Evolutionary conservation across 2,797 vertebrate genomes (phyloP), one percentile per base, ranked within the genome.

Genomic region (Falco cherrug): DNA sequence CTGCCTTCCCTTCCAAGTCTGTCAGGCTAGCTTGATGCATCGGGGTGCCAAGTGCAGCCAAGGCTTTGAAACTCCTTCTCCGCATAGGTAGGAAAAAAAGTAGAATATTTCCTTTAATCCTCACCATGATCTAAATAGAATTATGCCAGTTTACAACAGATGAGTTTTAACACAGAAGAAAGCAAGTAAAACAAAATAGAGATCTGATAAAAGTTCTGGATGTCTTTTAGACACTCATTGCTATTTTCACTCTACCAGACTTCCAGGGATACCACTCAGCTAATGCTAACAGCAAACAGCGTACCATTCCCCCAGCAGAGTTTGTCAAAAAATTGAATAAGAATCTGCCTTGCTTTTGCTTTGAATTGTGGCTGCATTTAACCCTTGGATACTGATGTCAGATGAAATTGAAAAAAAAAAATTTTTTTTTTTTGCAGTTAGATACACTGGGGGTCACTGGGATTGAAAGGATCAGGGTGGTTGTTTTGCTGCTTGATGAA

Each of bases 21-120:
- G 29, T 41, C 53, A 39, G n/a, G 7, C 3, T 4, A 41, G 86
- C 15, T 24, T 0, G 2, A 48, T 24, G 47, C 24, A 64, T 0
- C 1, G 25, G 9, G 50, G 31, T 71, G 56, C 18, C 53, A 64
- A 68, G 39, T 0, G 0, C 9, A 3, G 33, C 15, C 0, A 0
- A 73, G 35, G 51, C 50, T 95, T 89, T 84, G 61, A 73, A 91
- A 70, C 18, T 54, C 15, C 60, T 67, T 22, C 17, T 74, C 17
- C 48, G 41, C 0, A 0, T 2, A 61, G 59, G 68, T 31, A 59
- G 48, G 35, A 24, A 82, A 64, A 33, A 68, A 67, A 74, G 33
- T 13, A 78, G 15, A 70, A 7, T 20, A 53, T 61, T 83, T 91
- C n/a, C 68, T 88, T 85, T 80, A 83, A 45, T 75, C 48, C 43